Percentiles rank a stretch among this genome's conserved stretches.
Evolutionary conservation across 2,888 invertebrate species (phyloP).

Genomic region (Cotesia congregata): DNA sequence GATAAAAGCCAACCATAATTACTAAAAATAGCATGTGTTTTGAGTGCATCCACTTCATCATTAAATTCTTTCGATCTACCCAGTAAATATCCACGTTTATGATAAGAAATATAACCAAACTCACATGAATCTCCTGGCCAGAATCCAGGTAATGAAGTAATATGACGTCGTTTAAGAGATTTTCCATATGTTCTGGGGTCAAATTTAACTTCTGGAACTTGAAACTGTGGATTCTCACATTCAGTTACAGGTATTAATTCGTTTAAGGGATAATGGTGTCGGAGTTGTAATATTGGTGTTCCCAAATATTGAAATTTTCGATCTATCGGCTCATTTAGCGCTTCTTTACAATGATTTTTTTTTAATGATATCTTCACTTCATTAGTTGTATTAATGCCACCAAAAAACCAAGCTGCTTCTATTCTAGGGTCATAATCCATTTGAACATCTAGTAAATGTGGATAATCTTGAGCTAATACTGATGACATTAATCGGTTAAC

Average conservation of each 20-base stretch:
- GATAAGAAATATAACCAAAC: slow-evolving; percentile 84
- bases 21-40: slow-evolving; percentile 82
- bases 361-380: slow-evolving; percentile 65
- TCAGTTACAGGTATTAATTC: slow-evolving; percentile 75
- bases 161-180: slow-evolving; percentile 74
- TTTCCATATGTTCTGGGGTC: slow-evolving; percentile 78
- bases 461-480: slow-evolving; percentile 73
- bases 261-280: slow-evolving; percentile 79
- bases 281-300: slow-evolving; percentile 78
- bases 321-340: slow-evolving; percentile 74
- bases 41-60: slow-evolving; percentile 77
- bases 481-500: slow-evolving; percentile 80
- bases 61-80: slow-evolving; percentile 72
- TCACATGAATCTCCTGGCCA: slow-evolving; percentile 87
- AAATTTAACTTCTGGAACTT: slow-evolving; percentile 74
- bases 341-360: slow-evolving; percentile 67
- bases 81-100: slow-evolving; percentile 77
- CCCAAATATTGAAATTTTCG: slow-evolving; percentile 81
- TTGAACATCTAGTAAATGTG: slow-evolving; percentile 77
- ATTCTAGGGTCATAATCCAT: slow-evolving; percentile 84
- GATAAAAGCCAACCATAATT: slow-evolving; percentile 86
- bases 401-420: slow-evolving; percentile 89
- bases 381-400: slow-evolving; percentile 77
- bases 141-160: slow-evolving; percentile 84
- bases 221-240: slow-evolving; percentile 73